Evolutionary conservation across 2,797 vertebrate genomes (phyloP), one percentile per base, ranked within the genome.

Genomic region (Poecilia velifera): DNA sequence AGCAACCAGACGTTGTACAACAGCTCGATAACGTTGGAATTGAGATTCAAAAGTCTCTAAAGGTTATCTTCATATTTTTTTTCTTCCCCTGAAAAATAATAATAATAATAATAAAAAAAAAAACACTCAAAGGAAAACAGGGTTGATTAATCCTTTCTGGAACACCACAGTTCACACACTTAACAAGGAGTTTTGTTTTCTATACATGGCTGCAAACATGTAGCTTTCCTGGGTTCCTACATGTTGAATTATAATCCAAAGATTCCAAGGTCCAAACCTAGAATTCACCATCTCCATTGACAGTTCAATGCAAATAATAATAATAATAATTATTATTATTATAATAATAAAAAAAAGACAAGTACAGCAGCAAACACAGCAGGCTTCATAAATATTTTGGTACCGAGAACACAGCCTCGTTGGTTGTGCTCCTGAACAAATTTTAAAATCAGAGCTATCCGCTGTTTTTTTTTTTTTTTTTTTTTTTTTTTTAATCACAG

Each of bases 121-220:
- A 31, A 78, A 53, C 91, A 91, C 86, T 86, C 82, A 94, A 86
- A 94, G 94, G 92, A 94, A 89, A 89, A 91, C 92, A 93, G 82
- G 87, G 92, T 93, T 92, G 90, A 90, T 90, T 88, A 89, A 91
- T 94, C 89, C 91, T 92, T 93, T 94, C 94, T 91, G 90, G 94
- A 94, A 96, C 93, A 95, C 88, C 93, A 96, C 95, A 95, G 89
- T 94, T 94, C 84, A 94, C 95, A 96, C 95, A 96, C 93, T 91
- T 90, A 90, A 95, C 93, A 51, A 94, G 91, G 89, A 95, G 90
- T 90, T 94, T 89, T 9, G 47, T 92, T 94, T 92, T 95, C 93
- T 96, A 93, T 94, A 95, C 93, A 95, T 82, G 91, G 92, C 93
- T 95, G 94, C 90, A 92, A 87, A 92, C 92, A 89, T 90, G 89